Percentiles rank a stretch among this genome's conserved stretches.
These are phyloP conservation scores for Diploscapter pachys DNA, from an alignment of 1,140 invertebrate species.

Conservation along the genomic window DNA sequence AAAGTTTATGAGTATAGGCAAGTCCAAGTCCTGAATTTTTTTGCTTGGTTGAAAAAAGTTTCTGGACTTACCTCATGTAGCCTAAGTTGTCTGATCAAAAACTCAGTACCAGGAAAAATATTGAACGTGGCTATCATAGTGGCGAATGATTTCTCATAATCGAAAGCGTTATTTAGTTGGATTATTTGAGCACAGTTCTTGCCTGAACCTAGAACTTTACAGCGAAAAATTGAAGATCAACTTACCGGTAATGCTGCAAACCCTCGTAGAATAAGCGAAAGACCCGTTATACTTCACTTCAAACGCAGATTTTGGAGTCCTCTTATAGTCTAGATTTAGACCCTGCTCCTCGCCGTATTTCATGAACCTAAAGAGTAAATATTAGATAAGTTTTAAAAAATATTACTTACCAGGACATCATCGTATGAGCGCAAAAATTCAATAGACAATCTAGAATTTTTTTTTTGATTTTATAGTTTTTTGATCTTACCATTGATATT, in stretches of 20 bases:
- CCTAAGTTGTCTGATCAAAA: slow-evolving; percentile 15
- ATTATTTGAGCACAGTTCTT: slow-evolving; percentile 26
- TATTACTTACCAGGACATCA: slow-evolving; percentile 45
- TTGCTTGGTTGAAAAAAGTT: not conserved
- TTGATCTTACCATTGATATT: slow-evolving; percentile 38
- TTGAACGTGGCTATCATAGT: slow-evolving; percentile 25
- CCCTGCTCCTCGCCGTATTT: slow-evolving; percentile 27
- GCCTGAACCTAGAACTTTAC: slow-evolving; percentile 6
- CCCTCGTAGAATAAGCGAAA: slow-evolving; percentile 24
- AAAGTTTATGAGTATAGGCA: slow-evolving; percentile 34
- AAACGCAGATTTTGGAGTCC: slow-evolving; percentile 14
- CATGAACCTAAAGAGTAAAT: slow-evolving; percentile 22
- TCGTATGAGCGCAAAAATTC: slow-evolving; percentile 50
- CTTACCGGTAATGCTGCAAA: slow-evolving; percentile 21
- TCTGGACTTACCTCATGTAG: slow-evolving; percentile 4
- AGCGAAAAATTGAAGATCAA: not conserved
- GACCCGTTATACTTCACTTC: slow-evolving; percentile 21
- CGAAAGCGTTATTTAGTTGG: slow-evolving; percentile 35
- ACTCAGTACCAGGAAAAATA: slow-evolving; percentile 14
- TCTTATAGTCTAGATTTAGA: slow-evolving; percentile 16
- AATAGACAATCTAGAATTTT: slow-evolving; percentile 40
- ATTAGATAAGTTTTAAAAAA: not conserved
- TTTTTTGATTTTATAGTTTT: no score
- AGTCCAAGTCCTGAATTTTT: slow-evolving; percentile 7
- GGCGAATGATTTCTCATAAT: slow-evolving; percentile 22